Evolutionary conservation across 2,113 vertebrate genomes (phyloP), one percentile per base, ranked within the genome.

Genomic region (Dolichotis patagonum): DNA sequence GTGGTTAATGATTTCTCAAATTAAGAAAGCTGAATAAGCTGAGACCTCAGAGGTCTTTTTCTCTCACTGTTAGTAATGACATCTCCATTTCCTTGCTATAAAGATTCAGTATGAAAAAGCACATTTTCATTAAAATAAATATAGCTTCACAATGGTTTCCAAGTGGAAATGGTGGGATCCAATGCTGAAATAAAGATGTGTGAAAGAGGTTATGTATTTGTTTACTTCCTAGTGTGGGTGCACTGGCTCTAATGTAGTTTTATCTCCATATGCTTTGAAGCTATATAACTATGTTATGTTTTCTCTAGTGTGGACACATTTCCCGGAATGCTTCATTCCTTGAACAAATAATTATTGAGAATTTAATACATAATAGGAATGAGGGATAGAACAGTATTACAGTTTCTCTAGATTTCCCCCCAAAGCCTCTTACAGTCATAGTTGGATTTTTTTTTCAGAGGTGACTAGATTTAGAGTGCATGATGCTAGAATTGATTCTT

Each of bases 111-210:
- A 62, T 49, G 84, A 84, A 87, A 96, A 96, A 58, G 24, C 87
- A 80, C 94, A 56, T 82, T 96, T 75, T 85, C 93, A 96, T 96
- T 96, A 95, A 96, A 96, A 60, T 73, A 90, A 97, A 96, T 80
- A 69, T 67, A 83, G 92, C 65, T 97, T 95, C 88, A 85, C 10
- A 88, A 96, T 80, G 87, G 32, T 60, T 96, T 95, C 60, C 92
- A 94, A 84, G 58, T 82, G 90, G 69, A 28, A n/a, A 97, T 71
- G 7, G 22, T 94, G 52, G 93, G 41, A 26, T 73, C 83, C 91
- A 90, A 28, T 35, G 30, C 7, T 35, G 30, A 80, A 49, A 35
- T 2, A 62, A 41, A n/a, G 35, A 41, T 43, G 20, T 67, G 13
- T 9, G 28, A 8, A 60, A 2, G 2, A 7, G 41, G 9, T 22